These are phyloP conservation scores for Myotis daubentonii DNA, from an alignment of 2,797 vertebrate species.

Conservation along the genomic window DNA sequence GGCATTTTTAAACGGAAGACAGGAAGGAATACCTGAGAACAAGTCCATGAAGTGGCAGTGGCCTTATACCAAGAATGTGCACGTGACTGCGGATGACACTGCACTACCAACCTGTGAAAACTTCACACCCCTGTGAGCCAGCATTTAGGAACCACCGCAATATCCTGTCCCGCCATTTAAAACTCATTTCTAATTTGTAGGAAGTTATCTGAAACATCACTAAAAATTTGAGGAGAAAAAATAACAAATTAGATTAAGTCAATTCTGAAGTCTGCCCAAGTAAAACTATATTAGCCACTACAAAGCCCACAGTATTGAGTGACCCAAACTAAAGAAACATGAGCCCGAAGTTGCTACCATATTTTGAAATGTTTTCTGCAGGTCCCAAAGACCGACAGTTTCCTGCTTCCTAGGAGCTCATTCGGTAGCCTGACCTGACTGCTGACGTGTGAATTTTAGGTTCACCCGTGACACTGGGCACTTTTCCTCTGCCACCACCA, in stretches of 20 bases:
- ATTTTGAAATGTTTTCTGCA: not conserved
- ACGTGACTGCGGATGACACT: not conserved
- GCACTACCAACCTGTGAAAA: not conserved
- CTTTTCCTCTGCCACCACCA: not conserved
- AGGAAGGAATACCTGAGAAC: not conserved
- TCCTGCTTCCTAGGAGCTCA: not conserved
- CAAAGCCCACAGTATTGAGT: not conserved
- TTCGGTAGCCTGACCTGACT: not conserved
- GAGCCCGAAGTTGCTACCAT: not conserved
- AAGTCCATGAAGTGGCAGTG: not conserved
- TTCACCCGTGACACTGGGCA: not conserved
- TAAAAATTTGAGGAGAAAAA: not conserved
- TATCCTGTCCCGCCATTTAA: not conserved
- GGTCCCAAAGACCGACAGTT: not conserved
- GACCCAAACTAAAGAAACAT: not conserved
- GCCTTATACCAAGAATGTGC: not conserved
- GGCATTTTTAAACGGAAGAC: not conserved
- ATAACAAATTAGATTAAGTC: conserved; percentile 37
- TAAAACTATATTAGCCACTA: not conserved
- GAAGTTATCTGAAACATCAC: conserved; percentile 22
- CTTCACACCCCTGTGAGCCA: not conserved
- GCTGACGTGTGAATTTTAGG: not conserved
- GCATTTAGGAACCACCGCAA: not conserved
- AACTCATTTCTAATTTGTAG: conserved; percentile 21
- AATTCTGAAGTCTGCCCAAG: not conserved